These are phyloP conservation scores for Gadopsis marmoratus DNA, from an alignment of 2,797 vertebrate genomes.

Conservation along the genomic window DNA sequence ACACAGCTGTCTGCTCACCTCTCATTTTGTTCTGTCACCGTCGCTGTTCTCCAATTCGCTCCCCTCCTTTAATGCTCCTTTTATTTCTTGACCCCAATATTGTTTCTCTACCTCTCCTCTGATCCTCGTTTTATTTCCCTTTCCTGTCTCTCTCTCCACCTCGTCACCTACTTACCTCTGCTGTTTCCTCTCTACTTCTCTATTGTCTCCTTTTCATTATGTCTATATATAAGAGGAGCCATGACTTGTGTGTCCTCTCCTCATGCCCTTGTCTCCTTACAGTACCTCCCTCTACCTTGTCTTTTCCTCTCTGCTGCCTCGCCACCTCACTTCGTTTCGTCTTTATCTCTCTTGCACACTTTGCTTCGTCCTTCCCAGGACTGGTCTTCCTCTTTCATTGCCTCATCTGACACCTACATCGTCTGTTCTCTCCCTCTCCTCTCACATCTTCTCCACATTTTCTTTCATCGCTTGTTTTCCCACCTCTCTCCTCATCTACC, in stretches of 20 bases:
- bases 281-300: neutral
- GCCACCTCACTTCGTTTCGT: neutral
- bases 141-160: neutral
- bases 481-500: neutral
- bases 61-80: neutral
- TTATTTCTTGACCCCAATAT: neutral
- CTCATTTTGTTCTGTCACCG: constrained; percentile 13
- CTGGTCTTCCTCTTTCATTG: constrained; percentile 2
- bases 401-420: constrained; percentile 15
- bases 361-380: neutral
- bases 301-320: neutral
- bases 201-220: neutral
- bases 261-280: neutral
- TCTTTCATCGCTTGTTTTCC: neutral
- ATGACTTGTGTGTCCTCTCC: neutral
- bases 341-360: neutral
- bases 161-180: neutral
- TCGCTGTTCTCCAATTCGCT: neutral
- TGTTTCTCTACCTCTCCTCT: neutral
- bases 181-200: neutral
- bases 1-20: constrained; percentile 21
- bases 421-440: constrained; percentile 14
- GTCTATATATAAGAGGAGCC: neutral
- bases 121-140: too few relatives aligned
- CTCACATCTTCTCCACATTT: neutral